Base-by-base conservation (phyloP, 2,888 invertebrate genomes). In the Sicus ferrugineus region DNA sequence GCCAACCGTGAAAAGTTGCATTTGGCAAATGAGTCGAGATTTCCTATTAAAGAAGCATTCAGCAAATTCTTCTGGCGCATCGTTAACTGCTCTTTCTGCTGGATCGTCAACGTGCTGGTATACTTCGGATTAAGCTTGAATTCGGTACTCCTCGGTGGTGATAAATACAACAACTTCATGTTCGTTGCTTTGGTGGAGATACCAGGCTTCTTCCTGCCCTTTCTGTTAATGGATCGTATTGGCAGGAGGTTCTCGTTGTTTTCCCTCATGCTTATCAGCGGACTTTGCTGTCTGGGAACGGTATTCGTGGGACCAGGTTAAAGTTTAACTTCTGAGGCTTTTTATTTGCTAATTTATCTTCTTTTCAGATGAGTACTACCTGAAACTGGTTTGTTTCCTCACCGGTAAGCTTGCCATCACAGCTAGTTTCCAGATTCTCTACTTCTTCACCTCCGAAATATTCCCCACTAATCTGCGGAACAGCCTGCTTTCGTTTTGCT, bases 101-200 rank as follows among this genome's bases (percentile, higher is more conserved):
- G 93, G 93, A 89, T 93, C 19, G 90, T 93, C 0, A 90, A 91
- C 76, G 91, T 92, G 0, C 90, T 94, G 73, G 90, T 93, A 23
- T 94, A 93, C 82, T 94, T 93, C 78, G 94, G 94, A 0, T 84
- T 94, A 48, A 92, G 92, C 0, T 87, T 94, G 67, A 93, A 92
- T 83, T 90, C 93, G 0, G 92, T 93, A 2, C 88, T 91, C 0
- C 84, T 94, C 61, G 84, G 89, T 21, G 93, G 93, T 1, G 90
- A 93, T 81, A 90, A 90, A 76, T 93, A 93, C 80, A 82, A 92
- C 16, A 94, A 93, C 84, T 94, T 92, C 78, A 90, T 92, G 26
- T 79, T 77, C 31, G 80, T 84, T 9, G 80, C 83, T 2, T 72
- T 83, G 61, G 88, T 92, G 19, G 93, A 93, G 81, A 90, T 93